Conservation (phyloP, 1,140 invertebrate species). For the Ectropis grisescens region DNA sequence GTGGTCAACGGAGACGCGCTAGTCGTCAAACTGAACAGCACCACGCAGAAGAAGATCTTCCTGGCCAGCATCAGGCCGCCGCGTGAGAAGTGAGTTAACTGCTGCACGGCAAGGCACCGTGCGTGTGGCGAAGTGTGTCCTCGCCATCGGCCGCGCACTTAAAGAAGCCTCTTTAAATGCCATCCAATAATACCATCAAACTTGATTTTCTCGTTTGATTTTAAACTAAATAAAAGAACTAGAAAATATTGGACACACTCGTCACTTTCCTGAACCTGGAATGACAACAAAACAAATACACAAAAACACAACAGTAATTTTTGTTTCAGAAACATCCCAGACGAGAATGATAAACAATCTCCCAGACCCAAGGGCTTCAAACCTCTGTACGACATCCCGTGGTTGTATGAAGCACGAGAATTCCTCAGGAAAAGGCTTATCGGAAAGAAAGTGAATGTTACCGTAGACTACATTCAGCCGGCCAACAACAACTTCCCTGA, state of each 20-base stretch:
- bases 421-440: constrained; percentile 96
- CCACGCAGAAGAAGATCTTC: constrained; percentile 92
- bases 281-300: too few species aligned
- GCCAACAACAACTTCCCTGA: constrained; percentile 94
- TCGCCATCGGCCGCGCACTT: too few species aligned
- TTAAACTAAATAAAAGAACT: too few species aligned
- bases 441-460: constrained; percentile 94
- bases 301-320: not conserved
- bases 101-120: too few species aligned
- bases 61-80: constrained; percentile 96
- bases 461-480: constrained; percentile 97
- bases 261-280: too few species aligned
- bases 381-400: constrained; percentile 97
- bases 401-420: constrained; percentile 98
- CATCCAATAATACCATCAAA: too few species aligned
- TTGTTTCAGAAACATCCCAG: constrained; percentile 41
- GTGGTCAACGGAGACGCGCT: constrained; percentile 95
- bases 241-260: too few species aligned
- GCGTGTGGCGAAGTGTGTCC: too few species aligned
- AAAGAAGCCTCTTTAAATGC: too few species aligned
- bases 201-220: too few species aligned
- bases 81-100: constrained; percentile 75
- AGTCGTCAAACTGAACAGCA: constrained; percentile 85
- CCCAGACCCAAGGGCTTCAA: constrained; percentile 73
- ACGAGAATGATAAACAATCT: constrained; percentile 75